A percentile compares a stretch with the other conserved stretches of the same genome.
These are phyloP conservation scores for Acanthurus lineatus DNA, from an alignment of 2,797 vertebrate species.

Conservation along the genomic window DNA sequence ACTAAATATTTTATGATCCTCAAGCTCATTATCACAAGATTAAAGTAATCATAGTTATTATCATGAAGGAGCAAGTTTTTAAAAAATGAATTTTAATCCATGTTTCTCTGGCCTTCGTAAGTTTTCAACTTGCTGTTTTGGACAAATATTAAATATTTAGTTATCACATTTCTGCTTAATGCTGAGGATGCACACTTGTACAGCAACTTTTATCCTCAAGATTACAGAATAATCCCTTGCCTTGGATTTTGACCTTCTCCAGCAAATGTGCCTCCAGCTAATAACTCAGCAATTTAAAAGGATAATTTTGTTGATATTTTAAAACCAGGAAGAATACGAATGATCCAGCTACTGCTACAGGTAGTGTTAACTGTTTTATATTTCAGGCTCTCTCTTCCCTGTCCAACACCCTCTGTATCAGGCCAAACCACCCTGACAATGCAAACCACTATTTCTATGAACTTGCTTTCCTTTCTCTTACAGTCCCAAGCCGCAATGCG, in stretches of 20 bases:
- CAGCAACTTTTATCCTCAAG: neutral
- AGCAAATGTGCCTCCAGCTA: neutral
- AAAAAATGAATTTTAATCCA: neutral
- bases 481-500: slow-evolving; percentile 82
- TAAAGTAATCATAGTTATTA: neutral
- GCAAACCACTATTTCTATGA: neutral
- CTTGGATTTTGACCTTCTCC: neutral
- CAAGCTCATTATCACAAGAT: neutral
- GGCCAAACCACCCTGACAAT: neutral
- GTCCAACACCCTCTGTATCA: neutral
- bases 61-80: neutral
- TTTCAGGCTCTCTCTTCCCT: neutral
- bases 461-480: neutral
- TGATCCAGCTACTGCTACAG: neutral
- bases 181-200: too few relatives aligned
- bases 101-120: neutral
- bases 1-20: neutral
- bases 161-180: neutral
- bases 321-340: neutral
- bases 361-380: too few relatives aligned
- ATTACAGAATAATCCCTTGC: neutral
- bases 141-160: slow-evolving; percentile 2
- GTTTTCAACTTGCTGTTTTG: neutral
- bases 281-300: neutral
- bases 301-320: neutral